These are phyloP conservation scores for Saturnia pavonia DNA, from an alignment of 2,888 invertebrate genomes.

Conservation along the genomic window DNA sequence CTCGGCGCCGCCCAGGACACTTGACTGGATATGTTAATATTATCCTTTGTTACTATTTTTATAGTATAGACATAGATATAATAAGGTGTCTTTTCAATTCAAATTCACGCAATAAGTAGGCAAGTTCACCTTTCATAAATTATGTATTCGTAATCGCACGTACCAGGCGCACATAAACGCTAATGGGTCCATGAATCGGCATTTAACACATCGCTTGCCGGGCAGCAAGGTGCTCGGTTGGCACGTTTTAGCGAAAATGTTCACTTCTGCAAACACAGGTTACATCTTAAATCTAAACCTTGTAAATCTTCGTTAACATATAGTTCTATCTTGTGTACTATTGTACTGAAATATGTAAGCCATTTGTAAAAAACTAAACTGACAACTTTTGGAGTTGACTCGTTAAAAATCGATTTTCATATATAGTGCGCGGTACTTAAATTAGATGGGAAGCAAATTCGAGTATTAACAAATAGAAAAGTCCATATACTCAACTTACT, in stretches of 20 bases:
- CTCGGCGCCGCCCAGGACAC: no score
- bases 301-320: background rate
- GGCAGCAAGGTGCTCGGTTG: slow-evolving; percentile 22
- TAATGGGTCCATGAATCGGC: slow-evolving; percentile 46
- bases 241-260: slow-evolving; percentile 30
- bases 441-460: no score
- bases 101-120: background rate
- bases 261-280: slow-evolving; percentile 16
- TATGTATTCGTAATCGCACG: slow-evolving; percentile 38
- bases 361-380: no score
- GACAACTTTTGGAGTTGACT: no score
- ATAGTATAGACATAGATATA: background rate
- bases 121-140: slow-evolving; percentile 3
- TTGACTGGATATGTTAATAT: no score
- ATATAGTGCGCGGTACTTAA: no score
- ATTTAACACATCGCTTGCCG: slow-evolving; percentile 37
- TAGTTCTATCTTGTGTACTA: no score
- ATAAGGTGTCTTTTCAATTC: background rate
- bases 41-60: no score
- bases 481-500: no score
- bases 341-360: no score
- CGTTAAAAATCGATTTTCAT: no score
- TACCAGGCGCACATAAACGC: slow-evolving; percentile 53
- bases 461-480: no score
- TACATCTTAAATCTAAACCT: background rate